Conservation (phyloP, 2,888 invertebrate genomes). For the Drosophila longiperda region DNA sequence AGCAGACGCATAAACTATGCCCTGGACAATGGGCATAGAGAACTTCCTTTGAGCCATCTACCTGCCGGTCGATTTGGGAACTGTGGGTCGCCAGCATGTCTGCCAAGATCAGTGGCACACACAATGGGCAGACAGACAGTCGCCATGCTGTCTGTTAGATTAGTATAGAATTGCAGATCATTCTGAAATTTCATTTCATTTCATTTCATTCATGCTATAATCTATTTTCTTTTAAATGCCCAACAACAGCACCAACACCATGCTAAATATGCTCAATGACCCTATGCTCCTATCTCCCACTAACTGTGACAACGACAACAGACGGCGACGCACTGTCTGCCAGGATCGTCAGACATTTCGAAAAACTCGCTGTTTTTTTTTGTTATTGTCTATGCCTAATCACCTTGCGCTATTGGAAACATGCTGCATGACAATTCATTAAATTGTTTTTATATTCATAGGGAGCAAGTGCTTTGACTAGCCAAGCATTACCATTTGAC, state of each 20-base stretch:
- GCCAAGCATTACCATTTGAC: conserved; percentile 17
- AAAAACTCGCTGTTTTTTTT: neutral
- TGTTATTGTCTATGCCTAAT: conserved; percentile 41
- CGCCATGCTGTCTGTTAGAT: conserved; percentile 67
- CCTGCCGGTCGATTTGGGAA: conserved; percentile 48
- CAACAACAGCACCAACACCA: conserved; percentile 48
- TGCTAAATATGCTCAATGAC: conserved; percentile 51
- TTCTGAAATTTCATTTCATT: conserved; percentile 77
- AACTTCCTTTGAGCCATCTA: conserved; percentile 68
- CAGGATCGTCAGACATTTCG: conserved; percentile 53
- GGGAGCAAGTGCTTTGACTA: conserved; percentile 29
- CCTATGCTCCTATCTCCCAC: conserved; percentile 3
- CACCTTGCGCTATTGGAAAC: conserved; percentile 39
- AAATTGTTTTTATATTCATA: conserved; percentile 42
- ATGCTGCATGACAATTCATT: conserved; percentile 45
- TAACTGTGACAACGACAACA: conserved; percentile 23
- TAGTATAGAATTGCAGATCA: conserved; percentile 79
- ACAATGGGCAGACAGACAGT: conserved; percentile 50
- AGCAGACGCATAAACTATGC: conserved; percentile 67
- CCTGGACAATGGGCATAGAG: conserved; percentile 68
- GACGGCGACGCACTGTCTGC: conserved; percentile 70
- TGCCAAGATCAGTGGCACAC: conserved; percentile 65
- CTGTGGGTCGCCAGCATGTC: conserved; percentile 73
- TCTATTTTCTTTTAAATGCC: conserved; percentile 78
- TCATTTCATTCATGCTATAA: conserved; percentile 74